Base-by-base conservation (phyloP, 2,888 invertebrate genomes). In the Drosophila sordidapex region DNA sequence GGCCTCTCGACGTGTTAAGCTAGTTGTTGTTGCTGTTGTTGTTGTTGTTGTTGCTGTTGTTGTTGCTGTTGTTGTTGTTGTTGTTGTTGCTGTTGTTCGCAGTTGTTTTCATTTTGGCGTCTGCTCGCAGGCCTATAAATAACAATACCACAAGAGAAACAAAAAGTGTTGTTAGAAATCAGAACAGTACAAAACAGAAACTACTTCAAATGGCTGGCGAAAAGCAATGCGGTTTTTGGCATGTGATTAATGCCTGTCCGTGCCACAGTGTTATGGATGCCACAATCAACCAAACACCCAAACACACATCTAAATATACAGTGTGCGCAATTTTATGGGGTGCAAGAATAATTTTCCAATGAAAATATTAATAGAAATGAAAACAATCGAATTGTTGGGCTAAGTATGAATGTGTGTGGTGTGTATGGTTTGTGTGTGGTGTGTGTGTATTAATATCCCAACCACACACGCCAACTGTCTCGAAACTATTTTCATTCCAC, bases 351-450 rank as follows among this genome's bases (percentile, higher is more conserved):
- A 76, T 83, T 86, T 83, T 87, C 73, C 88, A 81, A 75, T 71
- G 76, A 86, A 86, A 86, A 88, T 88, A 86, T 81, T 87, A 86
- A 90, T 88, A 90, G 90, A 83, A 86, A 86, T 66, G 76, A 88
- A 88, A 86, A 86, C 89, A 90, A 71, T 78, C 54, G 65, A 75
- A 62, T 64, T 48, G 58, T 63, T 62, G 18, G 43, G 60, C 58
- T 29, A 70, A 65, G 72, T 78, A 77, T 75, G 86, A 67, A 71
- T 84, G 83, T 54, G 69, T 38, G 13, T 33, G 27, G 35, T 61
- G 29, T 48, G 27, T 3, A 27, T 27, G 27, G 29, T 29, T 6
- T n/a, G 35, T 18, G 38, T 64, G 40, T 29, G 29, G 1, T 6
- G 7, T 15, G 46, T 54, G 31, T 67, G 54, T 18, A 11, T 25